Conservation (phyloP, 37 sponge, comb jelly and placozoan species). For the Mnemiopsis leidyi region DNA sequence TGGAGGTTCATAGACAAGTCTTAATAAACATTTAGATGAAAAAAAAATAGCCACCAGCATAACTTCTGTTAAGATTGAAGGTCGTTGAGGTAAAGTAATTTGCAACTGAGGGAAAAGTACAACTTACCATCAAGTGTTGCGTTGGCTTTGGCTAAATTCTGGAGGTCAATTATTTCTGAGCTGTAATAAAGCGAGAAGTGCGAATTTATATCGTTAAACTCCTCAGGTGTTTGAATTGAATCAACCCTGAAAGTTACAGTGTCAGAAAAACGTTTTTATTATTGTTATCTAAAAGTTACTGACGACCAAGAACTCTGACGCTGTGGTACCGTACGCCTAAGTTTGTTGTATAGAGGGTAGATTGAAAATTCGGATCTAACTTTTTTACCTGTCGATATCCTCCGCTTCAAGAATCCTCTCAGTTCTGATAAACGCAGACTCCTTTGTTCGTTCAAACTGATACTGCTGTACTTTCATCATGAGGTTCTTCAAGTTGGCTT, state of each 20-base stretch:
- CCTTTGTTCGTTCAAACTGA: conserved; percentile 85
- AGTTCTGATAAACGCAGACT: conserved; percentile 80
- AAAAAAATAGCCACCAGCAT: too few relatives aligned
- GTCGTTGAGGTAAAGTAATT: too few relatives aligned
- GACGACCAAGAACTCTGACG: too few relatives aligned
- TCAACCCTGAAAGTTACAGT: conserved; percentile 64
- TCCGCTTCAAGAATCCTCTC: conserved; percentile 76
- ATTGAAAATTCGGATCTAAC: too few relatives aligned
- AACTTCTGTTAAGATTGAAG: too few relatives aligned
- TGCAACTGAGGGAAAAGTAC: too few relatives aligned
- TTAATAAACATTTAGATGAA: too few relatives aligned
- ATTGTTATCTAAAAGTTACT: too few relatives aligned
- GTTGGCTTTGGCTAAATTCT: conserved; percentile 66
- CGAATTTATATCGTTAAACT: conserved; percentile 85
- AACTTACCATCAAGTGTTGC: conserved; percentile 45
- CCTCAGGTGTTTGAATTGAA: conserved; percentile 77
- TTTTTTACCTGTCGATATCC: conserved; percentile 85
- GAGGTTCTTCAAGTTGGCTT: conserved; percentile 74
- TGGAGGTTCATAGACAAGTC: too few relatives aligned
- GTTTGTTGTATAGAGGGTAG: too few relatives aligned
- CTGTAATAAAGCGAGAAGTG: conserved; percentile 90
- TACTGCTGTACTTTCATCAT: conserved; percentile 78
- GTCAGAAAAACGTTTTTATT: too few relatives aligned
- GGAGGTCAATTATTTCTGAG: conserved; percentile 80
- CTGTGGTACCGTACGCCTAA: too few relatives aligned